Conservation (phyloP, 2,888 invertebrate genomes). For the Drosophila longiperda region DNA sequence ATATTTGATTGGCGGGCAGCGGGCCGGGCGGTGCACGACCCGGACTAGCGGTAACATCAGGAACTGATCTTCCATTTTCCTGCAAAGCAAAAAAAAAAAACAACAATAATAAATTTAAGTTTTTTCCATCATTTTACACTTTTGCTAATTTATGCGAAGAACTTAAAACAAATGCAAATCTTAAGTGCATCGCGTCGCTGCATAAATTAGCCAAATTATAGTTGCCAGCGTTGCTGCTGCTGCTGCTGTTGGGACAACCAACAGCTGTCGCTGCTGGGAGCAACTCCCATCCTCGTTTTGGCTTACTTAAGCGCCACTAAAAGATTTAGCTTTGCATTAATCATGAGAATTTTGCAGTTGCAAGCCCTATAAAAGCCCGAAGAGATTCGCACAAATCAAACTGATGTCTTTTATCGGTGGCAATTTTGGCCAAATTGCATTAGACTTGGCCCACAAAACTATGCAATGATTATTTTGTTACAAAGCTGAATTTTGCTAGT, state of each 20-base stretch:
- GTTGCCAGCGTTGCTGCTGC: slow-evolving; percentile 19
- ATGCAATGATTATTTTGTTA: slow-evolving; percentile 66
- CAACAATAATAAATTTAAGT: slow-evolving; percentile 5
- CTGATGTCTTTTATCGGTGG: slow-evolving; percentile 26
- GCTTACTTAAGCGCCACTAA: slow-evolving; percentile 56
- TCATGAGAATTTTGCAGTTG: slow-evolving; percentile 52
- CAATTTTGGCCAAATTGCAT: slow-evolving; percentile 35
- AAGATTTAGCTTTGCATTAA: slow-evolving; percentile 72
- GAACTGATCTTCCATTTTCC: slow-evolving; percentile 96
- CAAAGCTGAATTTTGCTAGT: slow-evolving; percentile 16
- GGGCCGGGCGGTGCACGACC: slow-evolving; percentile 91
- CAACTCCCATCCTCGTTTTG: not conserved
- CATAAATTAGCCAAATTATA: slow-evolving; percentile 69
- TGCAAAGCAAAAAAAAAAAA: slow-evolving; percentile 81
- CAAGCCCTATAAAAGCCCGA: slow-evolving; percentile 9
- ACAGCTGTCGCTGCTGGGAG: slow-evolving; percentile 34
- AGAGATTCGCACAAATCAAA: slow-evolving; percentile 34
- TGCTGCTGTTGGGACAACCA: slow-evolving; percentile 33
- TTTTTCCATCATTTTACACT: not conserved
- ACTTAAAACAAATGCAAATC: slow-evolving; percentile 67
- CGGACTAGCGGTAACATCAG: slow-evolving; percentile 95
- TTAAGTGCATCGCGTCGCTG: slow-evolving; percentile 61
- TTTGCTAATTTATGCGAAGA: slow-evolving; percentile 37
- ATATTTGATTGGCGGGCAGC: slow-evolving; percentile 87
- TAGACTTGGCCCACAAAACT: slow-evolving; percentile 37